Conservation (phyloP, 2,797 vertebrate species). For the Kryptopterus vitreolus region DNA sequence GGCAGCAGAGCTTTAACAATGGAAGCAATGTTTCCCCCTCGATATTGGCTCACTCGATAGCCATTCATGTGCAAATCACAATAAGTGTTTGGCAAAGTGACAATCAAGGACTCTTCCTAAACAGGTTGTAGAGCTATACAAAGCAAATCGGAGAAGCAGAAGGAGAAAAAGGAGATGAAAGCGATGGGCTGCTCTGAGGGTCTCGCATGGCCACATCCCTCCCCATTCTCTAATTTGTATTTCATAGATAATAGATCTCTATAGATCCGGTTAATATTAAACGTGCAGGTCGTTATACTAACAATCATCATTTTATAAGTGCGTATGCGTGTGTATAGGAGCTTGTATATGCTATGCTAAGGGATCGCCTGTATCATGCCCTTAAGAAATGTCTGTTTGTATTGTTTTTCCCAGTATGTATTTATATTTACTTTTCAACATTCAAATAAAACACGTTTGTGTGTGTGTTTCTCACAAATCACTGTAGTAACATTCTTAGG, state of each 20-base stretch:
- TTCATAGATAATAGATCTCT: not conserved
- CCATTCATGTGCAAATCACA: not conserved
- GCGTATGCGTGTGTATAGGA: not conserved
- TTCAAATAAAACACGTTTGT: not conserved
- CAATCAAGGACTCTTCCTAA: not conserved
- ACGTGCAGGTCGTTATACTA: not conserved
- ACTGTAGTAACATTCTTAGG: not conserved
- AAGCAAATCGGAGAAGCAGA: not conserved
- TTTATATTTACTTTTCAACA: too few species aligned
- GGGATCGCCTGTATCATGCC: not conserved
- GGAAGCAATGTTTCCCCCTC: not conserved
- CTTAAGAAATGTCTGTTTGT: too few species aligned
- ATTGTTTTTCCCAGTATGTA: not conserved
- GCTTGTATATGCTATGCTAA: too few species aligned
- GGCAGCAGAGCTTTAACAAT: constrained; percentile 63
- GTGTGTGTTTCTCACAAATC: not conserved
- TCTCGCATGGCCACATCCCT: not conserved
- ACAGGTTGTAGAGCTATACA: not conserved
- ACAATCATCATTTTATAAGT: not conserved
- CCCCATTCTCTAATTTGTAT: not conserved
- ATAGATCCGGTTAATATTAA: not conserved
- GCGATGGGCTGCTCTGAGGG: not conserved
- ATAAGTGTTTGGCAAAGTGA: not conserved
- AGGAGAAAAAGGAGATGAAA: not conserved
- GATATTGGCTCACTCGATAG: not conserved